Conservation (phyloP, 2,113 vertebrate genomes). For the Fulmarus glacialis region DNA sequence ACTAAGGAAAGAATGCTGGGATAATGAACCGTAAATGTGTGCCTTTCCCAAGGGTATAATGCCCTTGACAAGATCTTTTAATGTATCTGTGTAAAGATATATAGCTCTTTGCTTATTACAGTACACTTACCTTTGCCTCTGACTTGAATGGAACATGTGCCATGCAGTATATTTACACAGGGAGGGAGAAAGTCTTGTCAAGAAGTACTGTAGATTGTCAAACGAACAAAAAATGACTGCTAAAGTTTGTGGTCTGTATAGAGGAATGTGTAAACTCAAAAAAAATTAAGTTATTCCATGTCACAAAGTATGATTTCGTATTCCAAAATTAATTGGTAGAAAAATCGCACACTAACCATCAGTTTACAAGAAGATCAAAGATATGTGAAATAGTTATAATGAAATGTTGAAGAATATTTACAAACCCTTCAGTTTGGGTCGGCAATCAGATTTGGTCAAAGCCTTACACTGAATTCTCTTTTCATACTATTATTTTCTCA, state of each 20-base stretch:
- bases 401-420: not conserved
- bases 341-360: not conserved
- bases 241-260: not conserved
- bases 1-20: not conserved
- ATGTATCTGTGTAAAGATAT: not conserved
- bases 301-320: not conserved
- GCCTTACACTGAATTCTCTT: not conserved
- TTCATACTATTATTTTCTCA: not conserved
- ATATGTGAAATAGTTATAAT: not conserved
- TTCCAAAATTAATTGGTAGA: not conserved
- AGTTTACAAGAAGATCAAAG: not conserved
- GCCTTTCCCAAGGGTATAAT: not conserved
- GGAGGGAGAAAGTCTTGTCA: not conserved
- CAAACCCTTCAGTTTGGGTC: not conserved
- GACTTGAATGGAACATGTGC: not conserved
- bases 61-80: not conserved
- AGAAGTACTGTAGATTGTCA: not conserved
- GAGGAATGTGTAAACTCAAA: not conserved
- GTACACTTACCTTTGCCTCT: not conserved
- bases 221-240: not conserved
- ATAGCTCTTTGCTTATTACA: not conserved
- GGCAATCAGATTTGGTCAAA: not conserved
- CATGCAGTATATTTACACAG: not conserved
- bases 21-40: not conserved
- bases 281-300: fast-evolving